Conservation (phyloP, 2,797 vertebrate species). For the Rhynchonycteris naso region DNA sequence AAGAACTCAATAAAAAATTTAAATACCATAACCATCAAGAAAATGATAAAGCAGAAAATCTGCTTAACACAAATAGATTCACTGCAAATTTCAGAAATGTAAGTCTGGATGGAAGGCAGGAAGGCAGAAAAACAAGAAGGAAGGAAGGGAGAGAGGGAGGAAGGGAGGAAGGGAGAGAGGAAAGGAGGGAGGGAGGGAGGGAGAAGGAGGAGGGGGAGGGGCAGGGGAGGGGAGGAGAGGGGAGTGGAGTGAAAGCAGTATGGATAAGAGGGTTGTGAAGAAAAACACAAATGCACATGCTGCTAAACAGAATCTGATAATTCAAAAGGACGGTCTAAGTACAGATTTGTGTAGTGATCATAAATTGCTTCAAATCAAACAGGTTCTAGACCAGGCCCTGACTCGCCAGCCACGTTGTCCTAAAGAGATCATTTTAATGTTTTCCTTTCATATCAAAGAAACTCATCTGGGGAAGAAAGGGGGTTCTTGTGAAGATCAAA, state of each 20-base stretch:
- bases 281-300: background rate
- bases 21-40: background rate
- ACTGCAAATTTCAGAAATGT: background rate
- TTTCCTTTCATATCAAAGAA: background rate
- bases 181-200: background rate
- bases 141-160: rapidly evolving
- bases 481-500: background rate
- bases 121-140: background rate
- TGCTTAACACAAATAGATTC: background rate
- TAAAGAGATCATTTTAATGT: background rate
- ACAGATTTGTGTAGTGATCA: background rate
- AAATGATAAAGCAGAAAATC: background rate
- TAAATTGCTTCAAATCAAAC: background rate
- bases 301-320: background rate
- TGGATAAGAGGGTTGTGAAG: too few relatives aligned
- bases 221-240: too few relatives aligned
- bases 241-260: too few relatives aligned
- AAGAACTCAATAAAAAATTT: background rate
- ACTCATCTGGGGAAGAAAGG: background rate
- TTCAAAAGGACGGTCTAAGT: background rate
- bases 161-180: rapidly evolving
- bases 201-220: too few relatives aligned
- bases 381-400: background rate
- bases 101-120: background rate
- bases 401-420: too few relatives aligned